Evolutionary conservation across 2,113 vertebrate genomes (phyloP).

Genomic region (Onychostoma macrolepis): DNA sequence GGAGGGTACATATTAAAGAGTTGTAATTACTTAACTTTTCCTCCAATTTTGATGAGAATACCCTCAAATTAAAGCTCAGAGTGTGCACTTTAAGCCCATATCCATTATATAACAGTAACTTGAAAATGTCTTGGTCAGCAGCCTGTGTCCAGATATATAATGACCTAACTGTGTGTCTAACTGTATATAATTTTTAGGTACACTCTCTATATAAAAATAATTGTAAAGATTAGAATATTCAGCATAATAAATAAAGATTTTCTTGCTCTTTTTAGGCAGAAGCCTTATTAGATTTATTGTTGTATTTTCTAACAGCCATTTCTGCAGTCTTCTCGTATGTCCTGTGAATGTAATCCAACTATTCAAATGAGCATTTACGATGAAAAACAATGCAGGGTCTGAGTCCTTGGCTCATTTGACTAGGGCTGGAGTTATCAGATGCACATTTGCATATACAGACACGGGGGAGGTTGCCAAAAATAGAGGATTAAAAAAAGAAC

Average conservation of each 20-base stretch:
- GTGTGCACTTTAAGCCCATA: no score
- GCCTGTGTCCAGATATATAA: no score
- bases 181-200: no score
- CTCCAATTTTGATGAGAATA: no score
- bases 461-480: constrained; percentile 50
- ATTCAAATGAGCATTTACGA: constrained; percentile 23
- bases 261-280: neutral
- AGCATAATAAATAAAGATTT: neutral
- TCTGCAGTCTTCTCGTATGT: neutral
- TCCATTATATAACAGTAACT: no score
- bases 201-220: no score
- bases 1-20: no score
- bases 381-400: constrained; percentile 40
- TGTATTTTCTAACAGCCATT: neutral
- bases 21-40: no score
- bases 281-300: neutral
- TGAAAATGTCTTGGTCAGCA: no score
- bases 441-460: constrained; percentile 53
- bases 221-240: no score
- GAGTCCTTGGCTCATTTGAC: constrained; percentile 49
- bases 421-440: constrained; percentile 47
- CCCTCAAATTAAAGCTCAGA: no score
- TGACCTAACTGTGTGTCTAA: no score
- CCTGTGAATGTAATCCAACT: neutral
- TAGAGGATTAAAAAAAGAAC: constrained; percentile 31